These are phyloP conservation scores for Pyrrhosoma nymphula DNA, from an alignment of 2,888 invertebrate species.

Conservation along the genomic window DNA sequence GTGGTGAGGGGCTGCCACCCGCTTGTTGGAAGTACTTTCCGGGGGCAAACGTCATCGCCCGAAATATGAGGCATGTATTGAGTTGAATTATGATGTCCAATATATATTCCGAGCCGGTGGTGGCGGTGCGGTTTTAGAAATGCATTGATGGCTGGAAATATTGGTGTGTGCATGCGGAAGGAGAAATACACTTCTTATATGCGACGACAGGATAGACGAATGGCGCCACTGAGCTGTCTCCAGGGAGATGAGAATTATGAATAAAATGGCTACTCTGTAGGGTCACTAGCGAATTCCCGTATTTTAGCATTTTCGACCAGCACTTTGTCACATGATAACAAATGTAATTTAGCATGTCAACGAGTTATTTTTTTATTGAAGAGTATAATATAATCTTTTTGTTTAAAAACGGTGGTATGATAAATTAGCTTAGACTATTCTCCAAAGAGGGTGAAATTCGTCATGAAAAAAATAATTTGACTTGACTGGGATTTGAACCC, in stretches of 20 bases:
- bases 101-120: neutral
- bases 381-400: no score
- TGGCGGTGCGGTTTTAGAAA: neutral
- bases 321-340: neutral
- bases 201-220: neutral
- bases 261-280: no score
- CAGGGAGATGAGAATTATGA: neutral
- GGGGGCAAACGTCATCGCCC: neutral
- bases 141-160: neutral
- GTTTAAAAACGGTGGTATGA: no score
- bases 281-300: no score
- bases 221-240: neutral
- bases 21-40: neutral
- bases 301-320: neutral
- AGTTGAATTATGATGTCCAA: neutral
- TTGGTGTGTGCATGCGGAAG: neutral
- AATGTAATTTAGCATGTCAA: no score
- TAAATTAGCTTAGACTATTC: no score
- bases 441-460: no score
- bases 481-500: no score
- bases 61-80: neutral
- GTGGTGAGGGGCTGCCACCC: no score
- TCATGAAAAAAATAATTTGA: no score
- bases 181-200: neutral
- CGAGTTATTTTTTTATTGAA: no score